Conservation (phyloP, 2,797 vertebrate genomes). For the Amphiprion clarkii region DNA sequence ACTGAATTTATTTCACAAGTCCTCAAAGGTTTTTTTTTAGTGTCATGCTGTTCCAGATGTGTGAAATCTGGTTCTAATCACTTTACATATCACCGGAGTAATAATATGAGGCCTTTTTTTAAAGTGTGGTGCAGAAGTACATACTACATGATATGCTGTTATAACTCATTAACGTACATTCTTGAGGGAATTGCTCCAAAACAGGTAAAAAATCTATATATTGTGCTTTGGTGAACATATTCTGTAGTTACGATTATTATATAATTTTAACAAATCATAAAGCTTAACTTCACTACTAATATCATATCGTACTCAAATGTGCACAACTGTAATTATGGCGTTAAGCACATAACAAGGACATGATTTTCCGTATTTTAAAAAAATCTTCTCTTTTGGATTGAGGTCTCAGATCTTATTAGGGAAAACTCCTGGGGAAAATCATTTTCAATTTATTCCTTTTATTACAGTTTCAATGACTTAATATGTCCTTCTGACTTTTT, state of each 20-base stretch:
- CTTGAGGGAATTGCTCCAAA: not conserved
- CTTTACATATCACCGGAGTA: not conserved
- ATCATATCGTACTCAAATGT: no score
- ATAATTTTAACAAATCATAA: no score
- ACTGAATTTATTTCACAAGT: not conserved
- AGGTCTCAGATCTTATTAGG: not conserved
- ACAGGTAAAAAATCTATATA: no score
- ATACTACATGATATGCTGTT: no score
- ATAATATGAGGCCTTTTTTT: not conserved
- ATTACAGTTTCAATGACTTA: not conserved
- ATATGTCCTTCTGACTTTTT: not conserved
- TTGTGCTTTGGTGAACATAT: no score
- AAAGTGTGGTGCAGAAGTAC: not conserved
- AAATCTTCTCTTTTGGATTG: not conserved
- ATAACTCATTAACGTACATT: not conserved
- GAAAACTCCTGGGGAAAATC: not conserved
- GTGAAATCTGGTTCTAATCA: not conserved
- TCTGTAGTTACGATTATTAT: no score
- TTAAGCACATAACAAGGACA: not conserved
- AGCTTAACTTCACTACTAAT: no score
- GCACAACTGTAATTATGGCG: not conserved
- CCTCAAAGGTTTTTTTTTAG: no score
- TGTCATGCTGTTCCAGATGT: not conserved
- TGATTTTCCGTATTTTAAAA: no score
- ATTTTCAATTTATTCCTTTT: not conserved